Base-by-base conservation (phyloP, 2,797 vertebrate species). In the Etheostoma nigrum region DNA sequence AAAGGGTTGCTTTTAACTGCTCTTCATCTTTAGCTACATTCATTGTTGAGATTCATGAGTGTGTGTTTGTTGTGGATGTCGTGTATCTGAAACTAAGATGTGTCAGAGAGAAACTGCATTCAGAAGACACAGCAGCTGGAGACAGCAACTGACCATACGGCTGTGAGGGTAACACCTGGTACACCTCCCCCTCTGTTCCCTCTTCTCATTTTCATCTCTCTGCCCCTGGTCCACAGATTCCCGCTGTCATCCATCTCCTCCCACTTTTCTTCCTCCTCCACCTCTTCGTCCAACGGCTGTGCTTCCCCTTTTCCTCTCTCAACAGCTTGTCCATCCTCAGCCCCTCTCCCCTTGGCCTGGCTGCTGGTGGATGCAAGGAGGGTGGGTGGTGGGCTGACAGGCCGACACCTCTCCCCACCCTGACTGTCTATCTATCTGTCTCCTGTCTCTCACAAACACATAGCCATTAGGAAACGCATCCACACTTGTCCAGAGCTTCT, bases 121-220 rank as follows among this genome's bases (percentile, higher is more conserved):
- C 10, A 23, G 47, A 60, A 36, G 21, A 40, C 36, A 4, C 36
- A 40, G 10, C 36, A 40, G 40, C 68, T 81, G 49, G 65, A 85
- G 72, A 66, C 82, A 74, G 57, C 66, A 14, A 78, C 63, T 86
- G 83, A 90, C 82, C 84, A 69, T 53, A 86, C 62, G 33, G 82
- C 83, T 81, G 74, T 54, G 65, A 84, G 78, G 71, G 76, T 85
- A 92, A 93, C 93, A 95, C 93, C 94, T 95, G 94, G 92, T 75
- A 71, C 64, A 45, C 78, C 55, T 58, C 74, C 82, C 68, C 76
- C 57, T 40, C 60, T 11, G 21, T 33, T 58, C 63, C 62, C 30
- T 60, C 66, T 63, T 67, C 73, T 76, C 78, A 78, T 86, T 88
- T 84, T 90, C 84, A 88, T 91, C 83, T 76, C 68, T 70, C 62